Evolutionary conservation across 1,140 invertebrate genomes (phyloP), one percentile per base, ranked within the genome.

Genomic region (Sitobion miscanthi): DNA sequence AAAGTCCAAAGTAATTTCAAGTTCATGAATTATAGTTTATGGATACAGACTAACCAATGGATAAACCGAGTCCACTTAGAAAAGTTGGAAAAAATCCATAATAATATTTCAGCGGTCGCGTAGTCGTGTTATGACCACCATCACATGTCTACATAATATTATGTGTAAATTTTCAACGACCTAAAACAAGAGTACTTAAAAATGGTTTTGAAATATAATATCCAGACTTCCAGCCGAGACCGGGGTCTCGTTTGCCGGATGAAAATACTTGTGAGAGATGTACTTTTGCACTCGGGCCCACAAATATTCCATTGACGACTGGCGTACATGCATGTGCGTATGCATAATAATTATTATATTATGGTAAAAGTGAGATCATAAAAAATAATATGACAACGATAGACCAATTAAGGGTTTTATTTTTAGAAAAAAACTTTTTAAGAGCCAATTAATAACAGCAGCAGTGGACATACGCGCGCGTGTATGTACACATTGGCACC

Each of bases 401-500:
- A 89, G 77, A 91, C 90, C 90, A 91, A 91, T 91, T 91, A 83
- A 91, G 77, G 30, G 38, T 35, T 82, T 52, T 91, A 91, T 91
- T 82, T 83, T 91, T 91, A 91, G 90, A 91, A 91, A 83, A 91
- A 83, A 91, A 83, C 25, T 57, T 69, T 49, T 62, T 62, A 35
- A 47, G 90, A 82, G 69, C 90, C 90, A 91, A 91, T 91, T 91
- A 77, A 91, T 38, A 45, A 82, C 62, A 25, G 57, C 38, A 35
- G 47, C 62, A 35, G 57, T 1, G 89, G 38, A 47, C 42, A 45
- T 91, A n/a, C n/a, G 23, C n/a, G 17, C 35, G 45, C 88, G 25
- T 8, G 11, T 45, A 42, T 62, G 45, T 42, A 91, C 35, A 49
- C 45, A 38, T 91, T 91, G 90, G 57, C 90, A 91, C 83, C 45